phyloP scores from a whole-genome alignment of 2,888 invertebrate genomes.

The Ariolimax columbianus region DNA sequence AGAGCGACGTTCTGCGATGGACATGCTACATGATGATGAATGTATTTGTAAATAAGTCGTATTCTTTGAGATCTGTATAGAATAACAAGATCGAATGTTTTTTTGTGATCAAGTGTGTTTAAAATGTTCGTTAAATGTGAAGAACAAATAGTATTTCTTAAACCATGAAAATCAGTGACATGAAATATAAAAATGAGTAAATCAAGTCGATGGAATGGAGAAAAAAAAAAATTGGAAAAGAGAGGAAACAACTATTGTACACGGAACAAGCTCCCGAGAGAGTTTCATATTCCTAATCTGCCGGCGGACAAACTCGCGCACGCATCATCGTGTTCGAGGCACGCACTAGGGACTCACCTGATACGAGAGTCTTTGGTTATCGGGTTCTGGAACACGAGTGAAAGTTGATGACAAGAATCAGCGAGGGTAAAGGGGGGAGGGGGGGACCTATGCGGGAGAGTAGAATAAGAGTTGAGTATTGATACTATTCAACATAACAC shows the following conservation, averaged over 20 bases:
- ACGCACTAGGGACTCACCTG: constrained; percentile 17
- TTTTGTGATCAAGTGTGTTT: too few species aligned
- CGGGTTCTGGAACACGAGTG: constrained; percentile 1
- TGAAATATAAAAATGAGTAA: background rate
- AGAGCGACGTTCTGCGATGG: too few species aligned
- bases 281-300: constrained; percentile 16
- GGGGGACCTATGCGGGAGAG: background rate
- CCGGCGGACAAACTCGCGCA: background rate
- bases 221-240: too few species aligned
- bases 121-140: too few species aligned
- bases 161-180: too few species aligned
- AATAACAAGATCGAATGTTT: too few species aligned
- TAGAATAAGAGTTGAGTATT: background rate
- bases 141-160: too few species aligned
- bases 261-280: background rate
- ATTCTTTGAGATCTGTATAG: too few species aligned
- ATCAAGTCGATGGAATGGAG: background rate
- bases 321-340: constrained; percentile 29
- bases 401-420: background rate
- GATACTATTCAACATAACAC: too few species aligned
- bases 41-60: too few species aligned
- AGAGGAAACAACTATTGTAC: background rate
- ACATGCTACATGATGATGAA: too few species aligned
- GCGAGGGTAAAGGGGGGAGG: background rate
- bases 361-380: constrained; percentile 19